These are phyloP conservation scores for sheep (Ovis aries) DNA, from an alignment of 2,113 vertebrate genomes.

Conservation along the genomic window DNA sequence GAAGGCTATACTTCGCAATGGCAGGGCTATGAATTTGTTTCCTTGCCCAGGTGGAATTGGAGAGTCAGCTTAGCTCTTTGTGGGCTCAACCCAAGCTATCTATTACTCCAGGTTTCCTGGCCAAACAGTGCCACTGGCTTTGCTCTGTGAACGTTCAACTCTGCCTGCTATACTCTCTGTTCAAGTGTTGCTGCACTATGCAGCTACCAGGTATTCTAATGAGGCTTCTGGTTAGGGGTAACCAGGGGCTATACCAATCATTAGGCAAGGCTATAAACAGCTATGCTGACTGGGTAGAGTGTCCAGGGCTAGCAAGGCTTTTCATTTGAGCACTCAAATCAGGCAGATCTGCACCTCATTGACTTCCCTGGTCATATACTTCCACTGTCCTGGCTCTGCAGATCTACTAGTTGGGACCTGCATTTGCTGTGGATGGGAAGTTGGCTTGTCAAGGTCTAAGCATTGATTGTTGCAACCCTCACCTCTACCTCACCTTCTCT, in stretches of 20 bases:
- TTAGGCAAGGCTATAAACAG: neutral
- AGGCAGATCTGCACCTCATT: neutral
- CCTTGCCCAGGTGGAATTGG: neutral
- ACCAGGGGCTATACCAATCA: neutral
- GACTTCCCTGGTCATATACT: neutral
- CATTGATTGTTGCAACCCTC: neutral
- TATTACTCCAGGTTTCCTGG: neutral
- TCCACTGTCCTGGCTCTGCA: neutral
- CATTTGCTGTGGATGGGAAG: neutral
- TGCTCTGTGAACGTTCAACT: neutral
- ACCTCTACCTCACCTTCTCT: neutral
- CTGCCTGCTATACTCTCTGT: neutral
- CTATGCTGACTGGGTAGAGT: neutral
- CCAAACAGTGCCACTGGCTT: neutral
- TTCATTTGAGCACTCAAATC: neutral
- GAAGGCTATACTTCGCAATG: neutral
- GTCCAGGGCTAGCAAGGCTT: neutral
- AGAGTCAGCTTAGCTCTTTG: neutral
- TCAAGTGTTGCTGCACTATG: neutral
- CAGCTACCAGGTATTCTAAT: neutral
- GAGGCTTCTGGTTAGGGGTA: neutral
- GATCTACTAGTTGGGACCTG: neutral
- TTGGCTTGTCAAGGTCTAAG: neutral
- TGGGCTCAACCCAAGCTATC: neutral
- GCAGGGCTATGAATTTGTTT: neutral